Percentiles rank a stretch among this genome's conserved stretches.
Evolutionary conservation across 2,113 vertebrate species (phyloP).

Genomic region (Myocastor coypus): DNA sequence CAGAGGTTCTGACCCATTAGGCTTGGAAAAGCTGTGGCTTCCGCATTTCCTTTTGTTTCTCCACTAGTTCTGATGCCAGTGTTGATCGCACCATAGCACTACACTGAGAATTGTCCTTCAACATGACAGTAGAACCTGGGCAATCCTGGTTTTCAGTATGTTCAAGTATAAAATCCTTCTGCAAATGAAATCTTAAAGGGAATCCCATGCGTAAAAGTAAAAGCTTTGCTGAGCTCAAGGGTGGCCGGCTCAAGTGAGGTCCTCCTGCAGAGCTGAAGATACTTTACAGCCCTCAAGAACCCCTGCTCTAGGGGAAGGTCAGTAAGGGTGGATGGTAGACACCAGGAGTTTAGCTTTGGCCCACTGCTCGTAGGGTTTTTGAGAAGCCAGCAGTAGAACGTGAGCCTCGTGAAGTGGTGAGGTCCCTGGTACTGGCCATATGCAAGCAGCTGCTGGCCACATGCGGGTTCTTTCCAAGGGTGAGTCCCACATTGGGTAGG

Average conservation of each 20-base stretch:
- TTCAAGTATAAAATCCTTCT: conserved; percentile 2
- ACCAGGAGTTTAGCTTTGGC: background rate
- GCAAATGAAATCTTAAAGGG: background rate
- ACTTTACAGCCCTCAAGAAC: background rate
- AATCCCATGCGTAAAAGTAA: background rate
- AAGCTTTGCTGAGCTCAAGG: background rate
- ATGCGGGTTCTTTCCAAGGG: background rate
- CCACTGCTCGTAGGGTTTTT: background rate
- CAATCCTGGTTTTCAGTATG: background rate
- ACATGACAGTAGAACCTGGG: too few species aligned
- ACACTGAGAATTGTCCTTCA: background rate
- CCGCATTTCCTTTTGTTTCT: background rate
- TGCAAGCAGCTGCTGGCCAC: background rate
- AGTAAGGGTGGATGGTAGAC: background rate
- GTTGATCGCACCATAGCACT: background rate
- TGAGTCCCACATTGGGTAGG: background rate
- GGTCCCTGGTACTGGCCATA: background rate
- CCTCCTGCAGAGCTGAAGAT: background rate
- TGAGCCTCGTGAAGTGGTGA: background rate
- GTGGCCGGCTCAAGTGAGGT: background rate
- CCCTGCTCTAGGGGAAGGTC: background rate
- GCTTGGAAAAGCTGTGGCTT: background rate
- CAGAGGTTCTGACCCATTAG: background rate
- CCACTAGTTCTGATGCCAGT: background rate
- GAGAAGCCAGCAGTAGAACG: background rate